Percentiles rank a stretch among this genome's conserved stretches.
phyloP scores from a whole-genome alignment of 2,888 invertebrate species.

The Plebejus argus region DNA sequence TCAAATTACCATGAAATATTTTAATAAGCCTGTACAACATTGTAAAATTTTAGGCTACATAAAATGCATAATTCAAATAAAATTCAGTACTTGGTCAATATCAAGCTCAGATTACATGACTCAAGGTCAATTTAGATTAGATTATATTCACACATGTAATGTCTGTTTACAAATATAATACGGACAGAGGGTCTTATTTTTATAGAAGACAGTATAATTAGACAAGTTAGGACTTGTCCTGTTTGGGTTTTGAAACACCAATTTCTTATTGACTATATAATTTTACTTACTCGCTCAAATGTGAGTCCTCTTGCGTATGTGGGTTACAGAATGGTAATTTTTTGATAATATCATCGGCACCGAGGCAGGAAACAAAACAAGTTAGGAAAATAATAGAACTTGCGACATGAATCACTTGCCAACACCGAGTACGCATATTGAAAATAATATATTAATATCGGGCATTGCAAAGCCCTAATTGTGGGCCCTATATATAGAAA shows the following conservation, averaged over 20 bases:
- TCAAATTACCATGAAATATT: too few species aligned
- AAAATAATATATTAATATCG: conserved; percentile 63
- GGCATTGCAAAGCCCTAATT: conserved; percentile 61
- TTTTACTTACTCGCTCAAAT: conserved; percentile 64
- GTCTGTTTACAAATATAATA: conserved; percentile 25
- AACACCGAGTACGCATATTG: conserved; percentile 76
- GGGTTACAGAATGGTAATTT: conserved; percentile 76
- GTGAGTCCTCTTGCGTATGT: conserved; percentile 56
- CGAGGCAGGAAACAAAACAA: conserved; percentile 62
- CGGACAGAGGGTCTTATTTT: neutral
- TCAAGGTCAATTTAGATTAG: conserved; percentile 46
- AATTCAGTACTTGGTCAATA: conserved; percentile 8
- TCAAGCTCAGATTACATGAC: conserved; percentile 11
- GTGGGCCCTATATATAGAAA: conserved; percentile 57
- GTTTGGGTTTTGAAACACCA: neutral
- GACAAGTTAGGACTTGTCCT: conserved; percentile 33
- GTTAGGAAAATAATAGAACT: conserved; percentile 62
- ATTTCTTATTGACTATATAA: neutral
- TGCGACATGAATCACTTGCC: conserved; percentile 67
- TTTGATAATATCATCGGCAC: conserved; percentile 67
- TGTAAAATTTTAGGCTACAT: neutral
- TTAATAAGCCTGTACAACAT: neutral
- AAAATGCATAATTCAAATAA: neutral
- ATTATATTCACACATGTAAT: conserved; percentile 33
- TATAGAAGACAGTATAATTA: conserved; percentile 31